Base-by-base conservation (phyloP, 2,113 vertebrate species). In the Falcunculus frontatus region DNA sequence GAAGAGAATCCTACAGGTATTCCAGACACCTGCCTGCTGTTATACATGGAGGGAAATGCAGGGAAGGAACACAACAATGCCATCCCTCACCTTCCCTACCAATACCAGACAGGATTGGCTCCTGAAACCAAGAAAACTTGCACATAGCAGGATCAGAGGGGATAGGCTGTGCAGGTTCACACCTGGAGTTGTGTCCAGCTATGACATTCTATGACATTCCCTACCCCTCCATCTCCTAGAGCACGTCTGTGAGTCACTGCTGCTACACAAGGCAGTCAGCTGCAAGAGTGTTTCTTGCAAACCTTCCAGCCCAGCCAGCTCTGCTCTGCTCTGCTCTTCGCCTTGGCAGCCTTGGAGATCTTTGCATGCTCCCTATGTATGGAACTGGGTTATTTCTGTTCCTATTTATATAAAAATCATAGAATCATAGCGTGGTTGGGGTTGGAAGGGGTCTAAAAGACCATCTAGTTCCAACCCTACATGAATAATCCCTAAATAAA, bases 191-290 rank as follows among this genome's bases (percentile, higher is more conserved):
- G 27, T 47, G 39, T 41, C 57, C 84, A 9, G 20, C 5, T 47
- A 10, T 3, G 27, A 39, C 68, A 30, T 21, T 37, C 27, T 44
- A 5, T 5, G 39, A 42, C 70, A 32, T 23, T 44, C 29, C n/a
- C 37, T n/a, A 11, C 14, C 37, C 35, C 55, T 63, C 16, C 32
- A 11, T 7, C 13, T 47, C 69, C 20, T 56, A 39, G 42, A 63
- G 56, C 35, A 35, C 0, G 0, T 7, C 41, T 41, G 53, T 26
- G 41, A 25, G 10, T 35, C 0, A 0, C 44, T 78, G 59, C 46
- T 86, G 41, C 52, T 68, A 2, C 17, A 55, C 21, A 14, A 25
- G 7, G 41, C 53, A 32, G 23, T n/a, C 60, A 67, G n/a, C 55
- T 81, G 42, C 49, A 75, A 25, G 29, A 17, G 20, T 21, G 30